Evolutionary conservation across 1,140 invertebrate genomes (phyloP).

Genomic region (Drosophila murphyi): DNA sequence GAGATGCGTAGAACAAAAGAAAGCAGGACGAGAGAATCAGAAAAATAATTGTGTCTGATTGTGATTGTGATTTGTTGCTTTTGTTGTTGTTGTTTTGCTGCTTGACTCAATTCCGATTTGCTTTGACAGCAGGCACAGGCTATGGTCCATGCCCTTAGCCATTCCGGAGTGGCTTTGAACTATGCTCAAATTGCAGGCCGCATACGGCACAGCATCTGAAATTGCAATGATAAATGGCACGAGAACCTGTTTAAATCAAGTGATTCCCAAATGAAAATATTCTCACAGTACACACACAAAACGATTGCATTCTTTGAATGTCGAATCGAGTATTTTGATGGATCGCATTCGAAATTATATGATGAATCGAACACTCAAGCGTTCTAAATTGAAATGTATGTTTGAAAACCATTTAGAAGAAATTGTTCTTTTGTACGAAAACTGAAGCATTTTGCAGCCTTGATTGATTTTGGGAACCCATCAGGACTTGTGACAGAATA

Average conservation of each 20-base stretch:
- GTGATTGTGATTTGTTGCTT: slow-evolving; percentile 54
- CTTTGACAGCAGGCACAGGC: slow-evolving; percentile 72
- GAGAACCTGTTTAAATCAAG: slow-evolving; percentile 17
- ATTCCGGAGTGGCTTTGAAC: slow-evolving; percentile 6
- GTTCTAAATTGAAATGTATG: slow-evolving; percentile 36
- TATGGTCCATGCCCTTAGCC: slow-evolving; percentile 25
- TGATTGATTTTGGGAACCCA: slow-evolving; percentile 17
- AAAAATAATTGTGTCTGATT: slow-evolving; percentile 56
- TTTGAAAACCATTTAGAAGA: slow-evolving; percentile 7
- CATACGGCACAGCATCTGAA: not conserved
- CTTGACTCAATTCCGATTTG: slow-evolving; percentile 39
- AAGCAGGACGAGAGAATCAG: slow-evolving; percentile 28
- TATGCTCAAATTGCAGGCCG: slow-evolving; percentile 6
- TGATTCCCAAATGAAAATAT: slow-evolving; percentile 7
- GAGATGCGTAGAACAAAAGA: slow-evolving; percentile 2
- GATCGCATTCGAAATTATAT: slow-evolving; percentile 39
- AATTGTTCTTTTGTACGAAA: slow-evolving; percentile 6
- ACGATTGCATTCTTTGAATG: slow-evolving; percentile 24
- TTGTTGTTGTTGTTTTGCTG: slow-evolving; percentile 5
- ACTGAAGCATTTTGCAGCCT: not conserved
- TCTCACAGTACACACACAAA: not conserved
- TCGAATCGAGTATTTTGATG: slow-evolving; percentile 31
- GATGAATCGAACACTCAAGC: slow-evolving; percentile 37
- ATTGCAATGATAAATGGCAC: slow-evolving; percentile 41
- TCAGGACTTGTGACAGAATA: not conserved